Evolutionary conservation across 2,113 vertebrate species (phyloP), one percentile per base, ranked within the genome.

Genomic region (Bolborhynchus lineola): DNA sequence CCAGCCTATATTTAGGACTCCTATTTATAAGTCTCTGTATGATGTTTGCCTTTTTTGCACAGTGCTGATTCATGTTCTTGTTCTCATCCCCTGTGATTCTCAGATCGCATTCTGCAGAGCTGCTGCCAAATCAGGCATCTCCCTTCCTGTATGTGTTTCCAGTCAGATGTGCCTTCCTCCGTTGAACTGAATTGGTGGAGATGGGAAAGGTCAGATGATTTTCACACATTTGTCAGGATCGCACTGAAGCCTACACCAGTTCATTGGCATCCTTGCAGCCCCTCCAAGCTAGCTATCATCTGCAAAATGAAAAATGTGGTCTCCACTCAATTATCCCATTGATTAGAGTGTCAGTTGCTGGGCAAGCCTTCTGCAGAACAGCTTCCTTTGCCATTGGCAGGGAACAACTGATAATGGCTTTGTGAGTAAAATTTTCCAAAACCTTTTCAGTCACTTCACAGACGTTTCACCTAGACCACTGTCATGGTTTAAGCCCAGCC

Each of bases 61-160:
- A 88, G 63, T 88, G 88, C 79, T 96, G 95, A 95, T 80, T 93
- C 79, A 88, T 74, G n/a, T 29, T 96, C 64, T 79, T 74, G 70
- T 74, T 79, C 59, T 89, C 11, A 7, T 91, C 55, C 49, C 11
- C 31, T 68, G 88, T 69, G 88, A 72, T 55, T 87, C 84, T 86
- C 67, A 79, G 39, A 76, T 74, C 0, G 0, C n/a, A 80, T 92
- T 97, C 62, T 77, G 44, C 37, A 72, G 75, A 95, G 28, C 85
- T 88, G 31, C 53, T 93, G 88, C 76, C 72, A 86, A 62, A 86
- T 81, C 63, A 88, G 82, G 65, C 75, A 59, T 81, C 67, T 83
- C 53, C 59, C 5, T 59, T 86, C 49, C 57, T 50, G 59, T 47
- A 44, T 42, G 69, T 79, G 26, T 49, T 88, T 63, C 53, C 37